phyloP scores from a whole-genome alignment of 1,140 invertebrate species.

The Zaprionus ghesquierei region DNA sequence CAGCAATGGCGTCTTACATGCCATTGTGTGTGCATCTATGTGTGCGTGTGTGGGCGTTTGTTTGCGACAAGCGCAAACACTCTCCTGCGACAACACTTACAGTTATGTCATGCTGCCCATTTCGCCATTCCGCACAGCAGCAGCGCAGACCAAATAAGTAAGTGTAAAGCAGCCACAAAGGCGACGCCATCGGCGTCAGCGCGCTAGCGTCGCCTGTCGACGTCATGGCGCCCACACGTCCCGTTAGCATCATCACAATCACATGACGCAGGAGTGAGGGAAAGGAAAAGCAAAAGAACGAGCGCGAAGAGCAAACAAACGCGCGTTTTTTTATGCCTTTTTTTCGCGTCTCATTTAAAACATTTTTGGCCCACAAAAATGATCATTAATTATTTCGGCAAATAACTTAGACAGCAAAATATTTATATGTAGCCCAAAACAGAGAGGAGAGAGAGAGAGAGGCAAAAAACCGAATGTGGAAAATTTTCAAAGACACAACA shows the following conservation, averaged over 20 bases:
- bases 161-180: conserved; percentile 13
- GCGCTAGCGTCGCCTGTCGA: conserved; percentile 34
- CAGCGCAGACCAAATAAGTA: conserved; percentile 10
- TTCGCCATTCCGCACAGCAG: not conserved
- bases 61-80: conserved; percentile 17
- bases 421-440: not conserved
- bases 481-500: conserved; percentile 53
- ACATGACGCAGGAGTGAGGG: conserved; percentile 65
- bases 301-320: conserved; percentile 38
- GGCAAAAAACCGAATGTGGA: conserved; percentile 40
- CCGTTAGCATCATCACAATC: conserved; percentile 41
- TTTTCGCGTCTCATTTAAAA: conserved; percentile 23
- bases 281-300: conserved; percentile 10
- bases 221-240: conserved; percentile 68
- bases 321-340: conserved; percentile 17
- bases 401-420: conserved; percentile 29
- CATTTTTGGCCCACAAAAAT: conserved; percentile 26
- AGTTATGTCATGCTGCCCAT: conserved; percentile 46
- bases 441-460: not conserved
- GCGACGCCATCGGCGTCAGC: conserved; percentile 1
- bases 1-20: conserved; percentile 5
- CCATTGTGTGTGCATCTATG: not conserved
- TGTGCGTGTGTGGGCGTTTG: not conserved
- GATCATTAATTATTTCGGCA: conserved; percentile 46
- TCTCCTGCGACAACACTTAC: not conserved